Base-by-base conservation (phyloP, 2,888 invertebrate genomes). In the Chymomyza fuscimana region DNA sequence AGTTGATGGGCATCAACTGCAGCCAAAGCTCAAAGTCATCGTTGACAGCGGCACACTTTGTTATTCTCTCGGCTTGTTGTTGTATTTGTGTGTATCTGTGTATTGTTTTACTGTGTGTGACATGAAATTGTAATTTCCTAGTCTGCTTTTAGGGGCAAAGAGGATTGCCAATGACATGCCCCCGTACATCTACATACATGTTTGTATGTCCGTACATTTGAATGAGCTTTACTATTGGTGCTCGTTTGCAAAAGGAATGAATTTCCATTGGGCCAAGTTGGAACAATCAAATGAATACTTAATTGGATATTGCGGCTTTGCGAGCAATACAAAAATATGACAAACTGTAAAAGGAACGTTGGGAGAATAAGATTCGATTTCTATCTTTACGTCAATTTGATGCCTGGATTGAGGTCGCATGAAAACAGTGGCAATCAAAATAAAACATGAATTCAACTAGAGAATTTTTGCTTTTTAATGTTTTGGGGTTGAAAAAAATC, bases 211-310 rank as follows among this genome's bases (percentile, higher is more conserved):
- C 9, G 32, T 32, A 32, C 1, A 32, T 25, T 25, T 25, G 25
- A 25, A 3, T 25, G 25, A 25, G 25, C 40, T 22, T n/a, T 54
- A 50, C 25, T 51, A 56, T 12, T 65, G 54, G 54, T 72, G 63
- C 63, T 73, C 69, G 51, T 67, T 51, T 25, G 50, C 60, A 29
- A 62, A 62, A 70, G 36, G 56, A 50, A 70, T 74, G 70, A 70
- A 74, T 74, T 74, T 67, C 67, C 70, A 73, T 65, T 72, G 82
- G 40, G 73, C 69, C 69, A 67, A 81, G 83, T 80, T 79, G 80
- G 77, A 86, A 86, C 74, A 84, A 79, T 80, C 72, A 82, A 86
- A 84, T 86, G 86, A 84, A 84, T 84, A 80, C 77, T 76, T 82
- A 84, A 84, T 84, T 84, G 86, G 74, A 82, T 71, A 79, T 82